These are phyloP conservation scores for Gymnopithys bicolor DNA, from an alignment of 2,797 vertebrate genomes.

Conservation along the genomic window DNA sequence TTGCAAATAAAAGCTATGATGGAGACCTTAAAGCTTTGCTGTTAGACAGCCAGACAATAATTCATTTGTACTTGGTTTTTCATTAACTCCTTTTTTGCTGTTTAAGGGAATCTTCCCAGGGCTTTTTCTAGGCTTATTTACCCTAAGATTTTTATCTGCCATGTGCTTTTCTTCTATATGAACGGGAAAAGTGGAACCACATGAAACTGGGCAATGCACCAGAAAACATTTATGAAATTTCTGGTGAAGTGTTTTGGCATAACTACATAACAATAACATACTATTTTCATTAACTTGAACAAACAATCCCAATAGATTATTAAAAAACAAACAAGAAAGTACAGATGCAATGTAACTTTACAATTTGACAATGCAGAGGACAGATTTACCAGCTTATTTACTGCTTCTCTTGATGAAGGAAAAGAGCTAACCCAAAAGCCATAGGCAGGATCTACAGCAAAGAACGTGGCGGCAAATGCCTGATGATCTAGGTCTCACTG, in stretches of 20 bases:
- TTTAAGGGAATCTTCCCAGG: constrained; percentile 16
- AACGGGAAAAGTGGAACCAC: constrained; percentile 71
- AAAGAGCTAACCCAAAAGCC: not conserved
- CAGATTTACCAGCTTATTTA: constrained; percentile 32
- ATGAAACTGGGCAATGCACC: constrained; percentile 67
- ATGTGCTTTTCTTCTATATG: constrained; percentile 46
- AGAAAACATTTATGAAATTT: constrained; percentile 75
- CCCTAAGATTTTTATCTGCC: constrained; percentile 32
- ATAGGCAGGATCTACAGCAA: not conserved
- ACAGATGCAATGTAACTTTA: constrained; percentile 65
- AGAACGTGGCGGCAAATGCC: not conserved
- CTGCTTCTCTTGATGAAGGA: constrained; percentile 36
- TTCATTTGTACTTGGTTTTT: constrained; percentile 39
- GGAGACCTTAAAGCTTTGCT: constrained; percentile 4
- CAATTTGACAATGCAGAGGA: constrained; percentile 5
- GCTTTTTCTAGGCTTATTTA: constrained; percentile 22
- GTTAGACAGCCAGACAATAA: constrained; percentile 21
- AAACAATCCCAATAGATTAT: constrained; percentile 76
- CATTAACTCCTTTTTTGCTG: constrained; percentile 47
- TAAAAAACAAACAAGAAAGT: constrained; percentile 67
- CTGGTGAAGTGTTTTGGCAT: constrained; percentile 75
- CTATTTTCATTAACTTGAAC: constrained; percentile 78
- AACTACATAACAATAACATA: constrained; percentile 74
- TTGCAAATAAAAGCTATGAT: constrained; percentile 3
- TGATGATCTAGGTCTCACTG: not conserved